Percentiles rank a stretch among this genome's conserved stretches.
Conservation (phyloP, 2,888 invertebrate genomes). For the Synanthedon andrenaeformis region DNA sequence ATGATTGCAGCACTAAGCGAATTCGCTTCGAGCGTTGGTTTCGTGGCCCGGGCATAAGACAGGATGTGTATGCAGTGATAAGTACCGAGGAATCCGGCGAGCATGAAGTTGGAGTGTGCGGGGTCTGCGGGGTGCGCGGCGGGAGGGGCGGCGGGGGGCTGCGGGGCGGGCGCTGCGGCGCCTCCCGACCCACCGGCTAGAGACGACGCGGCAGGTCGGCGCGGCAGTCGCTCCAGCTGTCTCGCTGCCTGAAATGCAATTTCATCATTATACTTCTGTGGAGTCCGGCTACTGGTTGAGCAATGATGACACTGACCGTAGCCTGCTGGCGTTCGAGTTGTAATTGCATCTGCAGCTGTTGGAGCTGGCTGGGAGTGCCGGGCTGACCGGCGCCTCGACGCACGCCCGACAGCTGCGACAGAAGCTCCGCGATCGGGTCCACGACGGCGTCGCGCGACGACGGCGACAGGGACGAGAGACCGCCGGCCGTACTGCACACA, state of each 20-base stretch:
- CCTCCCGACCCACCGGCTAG: constrained; percentile 62
- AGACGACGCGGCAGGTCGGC: constrained; percentile 87
- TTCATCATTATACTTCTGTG: background rate
- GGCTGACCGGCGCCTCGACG: constrained; percentile 75
- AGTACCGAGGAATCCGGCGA: constrained; percentile 45
- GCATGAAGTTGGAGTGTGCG: constrained; percentile 45
- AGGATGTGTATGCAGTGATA: no score
- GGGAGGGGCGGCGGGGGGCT: constrained; percentile 56
- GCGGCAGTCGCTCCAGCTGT: constrained; percentile 88
- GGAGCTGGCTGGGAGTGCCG: constrained; percentile 82
- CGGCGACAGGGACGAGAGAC: constrained; percentile 87
- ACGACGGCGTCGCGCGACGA: constrained; percentile 93
- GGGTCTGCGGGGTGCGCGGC: constrained; percentile 37
- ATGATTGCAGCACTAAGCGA: no score
- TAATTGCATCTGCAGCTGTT: constrained; percentile 95
- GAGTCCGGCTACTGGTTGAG: constrained; percentile 6
- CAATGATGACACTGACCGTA: constrained; percentile 46
- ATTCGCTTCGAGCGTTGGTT: no score
- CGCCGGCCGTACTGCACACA: constrained; percentile 80
- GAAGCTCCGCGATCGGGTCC: constrained; percentile 95
- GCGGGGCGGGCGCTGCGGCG: constrained; percentile 69
- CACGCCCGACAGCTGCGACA: constrained; percentile 95
- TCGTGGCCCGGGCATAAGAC: no score
- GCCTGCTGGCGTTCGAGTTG: constrained; percentile 92
- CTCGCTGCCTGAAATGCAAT: constrained; percentile 75